Evolutionary conservation across 2,797 vertebrate species (phyloP).

Genomic region (Enteromius treurensis): DNA sequence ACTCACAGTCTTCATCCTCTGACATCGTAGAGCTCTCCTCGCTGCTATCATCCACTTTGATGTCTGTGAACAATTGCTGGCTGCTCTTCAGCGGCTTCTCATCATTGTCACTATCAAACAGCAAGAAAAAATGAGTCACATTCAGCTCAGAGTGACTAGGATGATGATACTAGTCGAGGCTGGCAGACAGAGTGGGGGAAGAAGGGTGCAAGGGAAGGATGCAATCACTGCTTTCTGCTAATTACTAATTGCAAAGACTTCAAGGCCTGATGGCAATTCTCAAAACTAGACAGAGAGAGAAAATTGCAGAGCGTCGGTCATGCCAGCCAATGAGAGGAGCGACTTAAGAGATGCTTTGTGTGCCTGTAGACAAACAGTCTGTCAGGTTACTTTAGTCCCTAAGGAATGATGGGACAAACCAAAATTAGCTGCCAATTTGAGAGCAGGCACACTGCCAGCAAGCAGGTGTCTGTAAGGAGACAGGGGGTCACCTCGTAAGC

Average conservation of each 20-base stretch:
- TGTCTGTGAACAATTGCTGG: conserved; percentile 76
- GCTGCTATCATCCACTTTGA: conserved; percentile 81
- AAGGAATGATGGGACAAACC: conserved; percentile 64
- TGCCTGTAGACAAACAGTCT: conserved; percentile 77
- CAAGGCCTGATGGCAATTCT: conserved; percentile 77
- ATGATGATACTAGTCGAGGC: conserved; percentile 69
- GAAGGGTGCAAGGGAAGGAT: conserved; percentile 41
- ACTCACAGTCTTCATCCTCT: conserved; percentile 84
- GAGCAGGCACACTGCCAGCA: conserved; percentile 69
- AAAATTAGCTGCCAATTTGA: conserved; percentile 82
- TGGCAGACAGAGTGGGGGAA: conserved; percentile 61
- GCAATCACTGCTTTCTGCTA: conserved; percentile 72
- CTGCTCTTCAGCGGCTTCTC: conserved; percentile 88
- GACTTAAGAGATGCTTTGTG: conserved; percentile 47
- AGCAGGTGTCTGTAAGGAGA: conserved; percentile 74
- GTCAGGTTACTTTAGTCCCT: conserved; percentile 74
- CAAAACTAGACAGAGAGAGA: conserved; percentile 65
- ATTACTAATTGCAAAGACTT: conserved; percentile 78
- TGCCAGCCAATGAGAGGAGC: conserved; percentile 60
- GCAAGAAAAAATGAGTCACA: conserved; percentile 48
- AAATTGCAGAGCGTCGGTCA: conserved; percentile 70
- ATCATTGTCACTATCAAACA: conserved; percentile 81
- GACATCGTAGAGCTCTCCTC: conserved; percentile 88
- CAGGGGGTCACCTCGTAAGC: conserved; percentile 75
- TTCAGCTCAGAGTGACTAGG: conserved; percentile 5